Conservation (phyloP, 2,113 vertebrate genomes). For the Lethenteron reissneri region DNA sequence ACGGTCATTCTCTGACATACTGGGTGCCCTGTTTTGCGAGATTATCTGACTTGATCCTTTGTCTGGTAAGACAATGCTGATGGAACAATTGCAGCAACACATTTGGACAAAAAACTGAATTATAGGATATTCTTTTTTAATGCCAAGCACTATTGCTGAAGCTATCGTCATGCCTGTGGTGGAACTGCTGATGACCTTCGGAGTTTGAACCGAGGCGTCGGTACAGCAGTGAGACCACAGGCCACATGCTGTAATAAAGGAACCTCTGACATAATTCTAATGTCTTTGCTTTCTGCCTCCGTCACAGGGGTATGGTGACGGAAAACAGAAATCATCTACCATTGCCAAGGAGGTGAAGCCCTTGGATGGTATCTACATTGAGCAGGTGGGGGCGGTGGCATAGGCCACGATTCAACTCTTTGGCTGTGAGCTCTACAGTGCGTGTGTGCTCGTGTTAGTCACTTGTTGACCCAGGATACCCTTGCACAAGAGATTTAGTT, state of each 20-base stretch:
- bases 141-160: background rate
- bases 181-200: background rate
- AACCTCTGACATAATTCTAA: fast-evolving
- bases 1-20: too few relatives aligned
- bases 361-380: constrained; percentile 55
- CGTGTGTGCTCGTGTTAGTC: background rate
- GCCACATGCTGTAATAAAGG: background rate
- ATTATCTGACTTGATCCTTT: too few relatives aligned
- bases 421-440: background rate
- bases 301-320: constrained; percentile 67
- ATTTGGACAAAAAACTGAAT: too few relatives aligned
- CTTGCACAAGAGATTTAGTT: background rate
- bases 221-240: background rate
- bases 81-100: too few relatives aligned
- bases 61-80: too few relatives aligned
- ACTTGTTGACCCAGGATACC: too few relatives aligned
- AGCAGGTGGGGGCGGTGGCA: constrained; percentile 35
- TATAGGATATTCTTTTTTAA: background rate
- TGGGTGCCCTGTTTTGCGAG: too few relatives aligned
- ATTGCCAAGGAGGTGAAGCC: constrained; percentile 79
- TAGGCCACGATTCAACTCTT: background rate
- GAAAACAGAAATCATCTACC: constrained; percentile 83
- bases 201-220: background rate
- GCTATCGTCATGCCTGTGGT: background rate
- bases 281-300: background rate